Base-by-base conservation (phyloP, 2,113 vertebrate species). In the Caranx melampygus region DNA sequence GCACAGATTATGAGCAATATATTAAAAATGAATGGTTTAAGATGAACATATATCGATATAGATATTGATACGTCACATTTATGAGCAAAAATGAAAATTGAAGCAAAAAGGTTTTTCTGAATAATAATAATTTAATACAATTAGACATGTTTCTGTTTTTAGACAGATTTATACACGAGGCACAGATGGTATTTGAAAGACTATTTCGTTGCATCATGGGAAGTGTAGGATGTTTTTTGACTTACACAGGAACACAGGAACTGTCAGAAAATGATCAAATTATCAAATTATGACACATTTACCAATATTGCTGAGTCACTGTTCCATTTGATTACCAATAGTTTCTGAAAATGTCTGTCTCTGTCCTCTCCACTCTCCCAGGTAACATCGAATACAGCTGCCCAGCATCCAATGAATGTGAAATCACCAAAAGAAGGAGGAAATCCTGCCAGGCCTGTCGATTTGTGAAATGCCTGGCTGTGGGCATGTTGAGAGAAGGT, bases 341-440 rank as follows among this genome's bases (percentile, higher is more conserved):
- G 1, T 18, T 18, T 45, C 0, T 3, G 44, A 69, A 49, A 45
- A n/a, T 31, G 16, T 26, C 26, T 33, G 5, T 58, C 9, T 37
- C 13, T 37, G 13, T 31, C 10, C 15, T 63, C n/a, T 74, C 49
- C 62, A 18, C 62, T 69, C 44, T 18, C 79, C n/a, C 73, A 94
- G 94, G 94, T 70, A 95, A 93, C 85, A 95, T 95, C n/a, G 94
- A 95, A 20, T 95, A 95, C 92, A 95, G 91, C 79, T 94, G 94
- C 79, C 94, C 94, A 1, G 94, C 92, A 0, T 93, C 92, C 87
- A 95, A 92, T 44, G 92, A 94, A 85, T 95, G 94, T 91, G 94
- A 95, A 79, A 95, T 95, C 87, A 95, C 94, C 78, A 95, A 94
- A 79, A 84, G 94, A 26, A 92, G 94, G 82, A 92, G 94, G 79